Evolutionary conservation across 2,797 vertebrate genomes (phyloP).

Genomic region (Helicolenus hilgendorfi): DNA sequence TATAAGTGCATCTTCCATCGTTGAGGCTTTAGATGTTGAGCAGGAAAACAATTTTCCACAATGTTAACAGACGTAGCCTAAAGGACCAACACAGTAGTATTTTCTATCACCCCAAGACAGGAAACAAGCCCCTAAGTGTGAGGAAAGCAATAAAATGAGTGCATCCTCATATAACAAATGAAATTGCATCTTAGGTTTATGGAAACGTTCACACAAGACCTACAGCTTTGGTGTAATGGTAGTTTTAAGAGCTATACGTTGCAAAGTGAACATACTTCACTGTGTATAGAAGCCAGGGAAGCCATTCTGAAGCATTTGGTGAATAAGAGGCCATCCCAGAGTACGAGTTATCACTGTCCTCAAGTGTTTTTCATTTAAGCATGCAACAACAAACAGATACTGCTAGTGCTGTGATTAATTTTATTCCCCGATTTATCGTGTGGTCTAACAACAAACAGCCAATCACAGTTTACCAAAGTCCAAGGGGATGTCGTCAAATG

Average conservation of each 20-base stretch:
- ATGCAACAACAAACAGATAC: not conserved
- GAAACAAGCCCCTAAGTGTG: slow-evolving; percentile 8
- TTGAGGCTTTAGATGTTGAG: slow-evolving; percentile 31
- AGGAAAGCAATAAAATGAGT: slow-evolving; percentile 12
- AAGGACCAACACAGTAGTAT: slow-evolving; percentile 19
- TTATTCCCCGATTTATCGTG: not conserved
- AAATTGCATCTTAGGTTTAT: not conserved
- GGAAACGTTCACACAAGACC: not conserved
- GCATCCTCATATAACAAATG: slow-evolving; percentile 1
- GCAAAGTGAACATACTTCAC: not conserved
- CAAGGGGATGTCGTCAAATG: not conserved
- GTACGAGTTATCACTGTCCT: not conserved
- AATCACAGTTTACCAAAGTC: not conserved
- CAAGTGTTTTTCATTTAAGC: not conserved
- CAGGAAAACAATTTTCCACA: slow-evolving; percentile 53
- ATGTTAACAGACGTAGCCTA: slow-evolving; percentile 34
- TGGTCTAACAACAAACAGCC: too few relatives aligned
- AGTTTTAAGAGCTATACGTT: not conserved
- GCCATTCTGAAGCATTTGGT: not conserved
- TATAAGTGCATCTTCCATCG: slow-evolving; percentile 11
- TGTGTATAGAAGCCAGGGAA: not conserved
- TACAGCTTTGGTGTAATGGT: not conserved
- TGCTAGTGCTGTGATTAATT: not conserved
- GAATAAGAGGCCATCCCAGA: not conserved
- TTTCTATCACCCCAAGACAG: slow-evolving; percentile 26